phyloP scores from a whole-genome alignment of 30 jellyfish, hydroid and myxozoan species.

The Mastigias papua region DNA sequence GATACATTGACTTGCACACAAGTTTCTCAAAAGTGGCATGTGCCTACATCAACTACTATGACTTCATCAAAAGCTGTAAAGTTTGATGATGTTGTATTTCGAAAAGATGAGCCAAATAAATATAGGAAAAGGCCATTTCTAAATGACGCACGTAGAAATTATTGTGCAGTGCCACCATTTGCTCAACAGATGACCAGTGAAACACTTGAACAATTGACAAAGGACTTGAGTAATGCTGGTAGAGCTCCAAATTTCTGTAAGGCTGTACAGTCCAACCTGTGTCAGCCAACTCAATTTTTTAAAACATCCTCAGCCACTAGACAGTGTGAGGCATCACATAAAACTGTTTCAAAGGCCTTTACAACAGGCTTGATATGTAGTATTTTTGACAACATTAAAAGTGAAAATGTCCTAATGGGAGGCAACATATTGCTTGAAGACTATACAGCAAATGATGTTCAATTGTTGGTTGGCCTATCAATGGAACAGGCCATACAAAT shows the following conservation, averaged over 20 bases:
- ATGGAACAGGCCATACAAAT: slow-evolving; percentile 9
- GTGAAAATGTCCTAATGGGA: slow-evolving; percentile 9
- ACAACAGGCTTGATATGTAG: slow-evolving; percentile 3
- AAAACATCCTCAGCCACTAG: slow-evolving; percentile 49
- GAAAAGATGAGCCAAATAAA: slow-evolving; percentile 8
- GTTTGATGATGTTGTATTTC: slow-evolving; percentile 7
- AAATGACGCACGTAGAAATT: not conserved
- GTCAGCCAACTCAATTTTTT: slow-evolving; percentile 57
- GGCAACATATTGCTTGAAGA: slow-evolving; percentile 19
- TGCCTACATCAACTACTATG: slow-evolving; percentile 13
- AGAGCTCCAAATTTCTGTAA: slow-evolving; percentile 14
- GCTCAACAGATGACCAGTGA: slow-evolving; percentile 6
- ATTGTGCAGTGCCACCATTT: slow-evolving; percentile 22
- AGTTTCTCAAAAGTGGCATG: slow-evolving; percentile 32
- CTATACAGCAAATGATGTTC: not conserved
- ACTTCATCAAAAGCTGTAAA: slow-evolving; percentile 21
- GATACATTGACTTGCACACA: slow-evolving; percentile 30
- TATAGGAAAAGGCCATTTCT: slow-evolving; percentile 13
- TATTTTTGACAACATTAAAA: slow-evolving; percentile 12
- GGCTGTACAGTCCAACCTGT: slow-evolving; percentile 35
- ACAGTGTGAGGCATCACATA: slow-evolving; percentile 5
- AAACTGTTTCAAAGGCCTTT: slow-evolving; percentile 6
- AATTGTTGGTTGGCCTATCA: not conserved
- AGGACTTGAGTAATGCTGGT: not conserved
- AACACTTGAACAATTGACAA: slow-evolving; percentile 6